A percentile compares a stretch with the other conserved stretches of the same genome.
These are phyloP conservation scores for Cheilosia pagana DNA, from an alignment of 2,888 invertebrate genomes.

Conservation along the genomic window DNA sequence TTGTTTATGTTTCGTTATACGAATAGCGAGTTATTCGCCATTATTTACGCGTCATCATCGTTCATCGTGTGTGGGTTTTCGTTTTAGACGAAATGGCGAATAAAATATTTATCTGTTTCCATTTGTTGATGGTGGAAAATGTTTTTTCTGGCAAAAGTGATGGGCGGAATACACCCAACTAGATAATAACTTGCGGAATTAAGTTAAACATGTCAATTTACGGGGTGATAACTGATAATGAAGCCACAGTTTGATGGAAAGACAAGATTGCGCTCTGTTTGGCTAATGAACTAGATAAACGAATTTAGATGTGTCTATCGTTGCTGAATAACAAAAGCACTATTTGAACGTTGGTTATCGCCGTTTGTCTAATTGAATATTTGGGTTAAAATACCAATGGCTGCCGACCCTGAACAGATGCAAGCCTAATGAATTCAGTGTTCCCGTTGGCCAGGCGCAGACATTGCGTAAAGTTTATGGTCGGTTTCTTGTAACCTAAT, in stretches of 20 bases:
- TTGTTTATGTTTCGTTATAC: slow-evolving; percentile 33
- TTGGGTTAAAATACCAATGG: slow-evolving; percentile 40
- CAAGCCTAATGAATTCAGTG: slow-evolving; percentile 7
- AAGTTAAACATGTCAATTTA: slow-evolving; percentile 19
- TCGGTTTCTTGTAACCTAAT: slow-evolving; percentile 32
- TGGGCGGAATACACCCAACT: neutral
- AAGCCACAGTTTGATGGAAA: neutral
- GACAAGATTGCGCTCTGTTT: slow-evolving; percentile 9
- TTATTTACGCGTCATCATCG: neutral
- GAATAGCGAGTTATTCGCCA: neutral
- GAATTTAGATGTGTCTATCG: slow-evolving; percentile 1
- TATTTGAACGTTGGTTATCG: slow-evolving; percentile 4
- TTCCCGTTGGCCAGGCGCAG: slow-evolving; percentile 10
- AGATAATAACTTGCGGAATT: slow-evolving; percentile 25
- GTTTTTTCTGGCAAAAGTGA: neutral
- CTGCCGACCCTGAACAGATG: slow-evolving; percentile 40
- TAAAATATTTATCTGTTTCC: slow-evolving; percentile 24
- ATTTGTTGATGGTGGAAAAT: slow-evolving; percentile 13
- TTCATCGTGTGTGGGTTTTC: slow-evolving; percentile 32
- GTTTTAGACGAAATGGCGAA: slow-evolving; percentile 13
- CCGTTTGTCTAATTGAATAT: slow-evolving; percentile 33
- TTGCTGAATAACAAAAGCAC: neutral
- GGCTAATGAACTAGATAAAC: slow-evolving; percentile 17
- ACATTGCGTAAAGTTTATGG: slow-evolving; percentile 32
- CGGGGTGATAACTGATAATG: neutral